Evolutionary conservation across 2,113 vertebrate genomes (phyloP).

Genomic region (Ailuropoda melanoleuca): DNA sequence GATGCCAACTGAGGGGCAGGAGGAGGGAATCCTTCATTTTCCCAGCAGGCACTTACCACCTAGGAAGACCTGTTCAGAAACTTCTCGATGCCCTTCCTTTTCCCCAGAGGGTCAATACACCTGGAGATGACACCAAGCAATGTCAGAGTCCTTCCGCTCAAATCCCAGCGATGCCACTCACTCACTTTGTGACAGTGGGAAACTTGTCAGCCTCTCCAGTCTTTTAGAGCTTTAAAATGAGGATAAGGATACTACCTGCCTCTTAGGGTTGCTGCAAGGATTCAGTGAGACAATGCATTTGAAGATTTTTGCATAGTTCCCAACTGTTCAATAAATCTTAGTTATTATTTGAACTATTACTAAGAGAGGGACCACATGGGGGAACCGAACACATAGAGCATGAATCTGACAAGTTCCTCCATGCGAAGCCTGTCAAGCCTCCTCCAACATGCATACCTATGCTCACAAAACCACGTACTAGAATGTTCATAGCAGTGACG

Average conservation of each 20-base stretch:
- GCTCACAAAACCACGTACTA: not conserved
- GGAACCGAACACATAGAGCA: not conserved
- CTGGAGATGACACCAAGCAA: not conserved
- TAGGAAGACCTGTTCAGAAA: not conserved
- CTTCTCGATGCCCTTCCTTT: not conserved
- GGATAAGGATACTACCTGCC: not conserved
- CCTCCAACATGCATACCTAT: not conserved
- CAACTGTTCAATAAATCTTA: not conserved
- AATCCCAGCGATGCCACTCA: not conserved
- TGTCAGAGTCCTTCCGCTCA: not conserved
- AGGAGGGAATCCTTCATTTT: not conserved
- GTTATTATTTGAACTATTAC: not conserved
- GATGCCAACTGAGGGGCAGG: fast-evolving
- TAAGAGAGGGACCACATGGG: not conserved
- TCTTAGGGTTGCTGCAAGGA: not conserved
- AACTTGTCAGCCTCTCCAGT: not conserved
- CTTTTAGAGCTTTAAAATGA: not conserved
- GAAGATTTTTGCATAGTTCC: not conserved
- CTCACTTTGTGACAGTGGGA: not conserved
- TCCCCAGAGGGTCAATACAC: not conserved
- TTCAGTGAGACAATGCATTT: not conserved
- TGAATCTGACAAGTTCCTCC: not conserved
- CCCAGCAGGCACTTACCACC: not conserved
- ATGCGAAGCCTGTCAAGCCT: not conserved
- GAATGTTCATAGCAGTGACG: not conserved